Evolutionary conservation across 2,113 vertebrate species (phyloP).

Genomic region (Dunckerocampus dactyliophorus): DNA sequence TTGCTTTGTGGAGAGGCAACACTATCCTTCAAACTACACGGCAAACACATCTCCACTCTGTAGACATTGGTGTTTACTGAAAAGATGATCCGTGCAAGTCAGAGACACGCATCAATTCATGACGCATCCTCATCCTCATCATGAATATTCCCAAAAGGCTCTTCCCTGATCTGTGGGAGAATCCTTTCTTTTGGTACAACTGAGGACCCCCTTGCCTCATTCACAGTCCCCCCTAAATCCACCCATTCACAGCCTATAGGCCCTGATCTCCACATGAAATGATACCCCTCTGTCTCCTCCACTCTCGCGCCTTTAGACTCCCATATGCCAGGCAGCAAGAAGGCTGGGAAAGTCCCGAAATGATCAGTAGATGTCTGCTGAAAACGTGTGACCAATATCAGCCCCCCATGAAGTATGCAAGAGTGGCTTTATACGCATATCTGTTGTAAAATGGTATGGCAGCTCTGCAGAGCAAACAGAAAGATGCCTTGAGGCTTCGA

Average conservation of each 20-base stretch:
- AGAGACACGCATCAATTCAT: slow-evolving; percentile 78
- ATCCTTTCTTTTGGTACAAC: slow-evolving; percentile 65
- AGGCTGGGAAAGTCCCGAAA: slow-evolving; percentile 80
- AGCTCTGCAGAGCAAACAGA: slow-evolving; percentile 40
- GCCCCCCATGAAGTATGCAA: slow-evolving; percentile 67
- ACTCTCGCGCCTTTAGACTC: slow-evolving; percentile 75
- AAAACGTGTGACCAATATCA: slow-evolving; percentile 70
- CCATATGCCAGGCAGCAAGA: slow-evolving; percentile 75
- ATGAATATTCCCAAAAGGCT: slow-evolving; percentile 89
- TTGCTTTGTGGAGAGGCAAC: slow-evolving; percentile 64
- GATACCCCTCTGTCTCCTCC: slow-evolving; percentile 73
- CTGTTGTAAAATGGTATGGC: slow-evolving; percentile 46
- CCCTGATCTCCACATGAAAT: slow-evolving; percentile 84
- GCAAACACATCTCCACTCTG: slow-evolving; percentile 62
- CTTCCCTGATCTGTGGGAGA: slow-evolving; percentile 76
- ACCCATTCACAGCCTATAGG: slow-evolving; percentile 76
- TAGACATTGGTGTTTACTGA: slow-evolving; percentile 77
- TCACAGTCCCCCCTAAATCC: slow-evolving; percentile 68
- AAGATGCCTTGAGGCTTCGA: slow-evolving; percentile 6
- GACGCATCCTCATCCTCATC: slow-evolving; percentile 79
- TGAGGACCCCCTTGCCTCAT: slow-evolving; percentile 55
- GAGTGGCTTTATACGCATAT: slow-evolving; percentile 53
- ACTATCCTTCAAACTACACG: slow-evolving; percentile 57
- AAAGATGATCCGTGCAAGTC: slow-evolving; percentile 78
- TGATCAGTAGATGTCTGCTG: slow-evolving; percentile 82